Evolutionary conservation across 2,797 vertebrate genomes (phyloP), one percentile per base, ranked within the genome.

Genomic region (Sus cebifrons): DNA sequence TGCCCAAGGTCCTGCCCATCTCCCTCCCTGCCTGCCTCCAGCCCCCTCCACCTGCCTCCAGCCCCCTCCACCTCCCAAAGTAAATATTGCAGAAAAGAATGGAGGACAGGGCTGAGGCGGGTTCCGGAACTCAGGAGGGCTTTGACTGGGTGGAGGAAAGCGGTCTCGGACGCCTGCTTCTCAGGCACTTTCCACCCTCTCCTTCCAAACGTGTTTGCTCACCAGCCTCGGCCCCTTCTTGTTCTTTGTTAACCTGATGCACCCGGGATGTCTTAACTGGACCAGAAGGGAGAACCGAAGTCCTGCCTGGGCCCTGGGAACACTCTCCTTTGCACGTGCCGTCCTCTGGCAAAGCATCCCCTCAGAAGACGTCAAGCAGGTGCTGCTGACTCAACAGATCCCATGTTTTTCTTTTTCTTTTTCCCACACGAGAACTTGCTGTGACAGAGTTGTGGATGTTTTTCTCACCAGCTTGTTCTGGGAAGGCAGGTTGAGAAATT

Each of bases 401-500:
- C 67, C 8, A 4, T 32, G 54, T 86, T 70, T 58, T 49, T 44
- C 3, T 40, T 62, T 56, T 36, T 67, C 14, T 4, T 36, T 40
- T 87, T 65, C 36, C 68, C 64, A 73, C 52, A 0, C 5, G 56
- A 67, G 92, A 54, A 60, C 62, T 20, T 70, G 62, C 83, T 54
- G 21, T 40, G 77, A 78, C 64, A 77, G 78, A 70, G 52, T 2
- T 13, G 14, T 16, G 73, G 52, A 16, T 89, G 64, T 64, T 85
- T 64, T 58, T n/a, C 58, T 21, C 67, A 36, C 56, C 20, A 12
- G 32, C 68, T 52, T 44, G 25, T n/a, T 65, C 94, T 62, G 86
- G 52, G 78, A 62, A 92, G 87, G 60, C 78, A 79, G 88, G 49
- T 67, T 44, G 82, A 62, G 85, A 86, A 65, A 18, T 65, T 56